A percentile compares a stretch with the other conserved stretches of the same genome.
phyloP scores from a whole-genome alignment of 30 jellyfish, hydroid and myxozoan genomes.

The Aurelia sp. region DNA sequence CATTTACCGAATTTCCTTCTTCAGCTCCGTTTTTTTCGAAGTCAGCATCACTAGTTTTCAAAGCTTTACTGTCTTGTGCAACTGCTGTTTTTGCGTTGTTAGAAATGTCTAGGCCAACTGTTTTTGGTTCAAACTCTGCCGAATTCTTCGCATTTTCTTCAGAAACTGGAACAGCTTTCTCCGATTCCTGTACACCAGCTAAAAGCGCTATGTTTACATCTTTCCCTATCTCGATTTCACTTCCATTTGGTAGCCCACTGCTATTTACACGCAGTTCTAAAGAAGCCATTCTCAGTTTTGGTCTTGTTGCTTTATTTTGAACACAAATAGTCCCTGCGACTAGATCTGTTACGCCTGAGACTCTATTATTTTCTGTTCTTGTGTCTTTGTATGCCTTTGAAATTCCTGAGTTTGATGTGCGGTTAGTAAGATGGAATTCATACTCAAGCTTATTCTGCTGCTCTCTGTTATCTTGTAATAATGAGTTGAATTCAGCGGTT shows the following conservation, averaged over 20 bases:
- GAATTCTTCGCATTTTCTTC: neutral
- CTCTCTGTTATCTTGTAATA: conserved; percentile 1
- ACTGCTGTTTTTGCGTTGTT: too few species aligned
- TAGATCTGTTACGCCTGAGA: neutral
- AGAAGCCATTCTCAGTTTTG: neutral
- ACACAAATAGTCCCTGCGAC: neutral
- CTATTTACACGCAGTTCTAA: neutral
- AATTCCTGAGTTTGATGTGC: conserved; percentile 35
- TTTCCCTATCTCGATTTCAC: neutral
- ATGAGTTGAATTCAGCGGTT: conserved; percentile 26
- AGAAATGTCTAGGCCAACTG: too few species aligned
- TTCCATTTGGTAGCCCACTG: neutral
- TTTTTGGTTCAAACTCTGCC: neutral
- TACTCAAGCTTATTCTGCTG: neutral
- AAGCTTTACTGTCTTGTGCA: too few species aligned
- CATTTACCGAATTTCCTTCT: neutral
- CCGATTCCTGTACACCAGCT: neutral
- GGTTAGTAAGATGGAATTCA: conserved; percentile 27
- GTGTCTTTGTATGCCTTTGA: conserved; percentile 22
- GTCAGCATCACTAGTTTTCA: neutral
- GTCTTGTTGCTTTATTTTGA: neutral
- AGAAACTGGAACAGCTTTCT: neutral
- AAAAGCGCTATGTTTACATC: neutral
- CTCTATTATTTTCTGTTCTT: neutral
- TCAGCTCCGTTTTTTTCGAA: neutral